Evolutionary conservation across 2,888 invertebrate genomes (phyloP).

Genomic region (Capitulum mitella): DNA sequence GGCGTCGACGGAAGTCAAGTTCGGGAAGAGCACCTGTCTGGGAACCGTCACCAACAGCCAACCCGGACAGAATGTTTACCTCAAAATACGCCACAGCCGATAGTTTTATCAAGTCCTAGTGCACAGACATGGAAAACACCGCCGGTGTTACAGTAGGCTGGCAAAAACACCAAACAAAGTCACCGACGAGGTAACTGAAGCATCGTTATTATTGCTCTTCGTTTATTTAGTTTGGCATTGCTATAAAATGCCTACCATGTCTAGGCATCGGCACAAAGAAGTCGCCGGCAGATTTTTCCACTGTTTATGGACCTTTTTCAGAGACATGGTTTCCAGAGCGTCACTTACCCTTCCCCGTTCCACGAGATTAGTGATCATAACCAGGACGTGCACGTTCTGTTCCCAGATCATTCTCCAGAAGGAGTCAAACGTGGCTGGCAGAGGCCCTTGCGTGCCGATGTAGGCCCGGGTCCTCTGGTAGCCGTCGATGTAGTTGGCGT

Average conservation of each 20-base stretch:
- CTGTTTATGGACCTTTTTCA: too few species aligned
- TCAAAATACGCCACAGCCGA: not conserved
- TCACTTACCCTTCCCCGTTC: slow-evolving; percentile 79
- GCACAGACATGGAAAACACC: not conserved
- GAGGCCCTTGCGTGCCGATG: slow-evolving; percentile 63
- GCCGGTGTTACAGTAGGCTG: not conserved
- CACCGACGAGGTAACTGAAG: too few species aligned
- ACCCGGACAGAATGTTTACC: not conserved
- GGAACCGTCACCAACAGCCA: not conserved
- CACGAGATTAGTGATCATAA: slow-evolving; percentile 95
- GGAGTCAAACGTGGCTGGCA: slow-evolving; percentile 85
- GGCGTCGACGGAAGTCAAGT: too few species aligned
- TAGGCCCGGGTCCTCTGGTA: slow-evolving; percentile 76
- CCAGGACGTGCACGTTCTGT: slow-evolving; percentile 83
- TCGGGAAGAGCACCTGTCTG: too few species aligned
- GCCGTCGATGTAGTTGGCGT: slow-evolving; percentile 93
- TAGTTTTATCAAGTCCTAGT: not conserved
- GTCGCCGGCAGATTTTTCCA: too few species aligned
- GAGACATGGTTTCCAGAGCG: too few species aligned
- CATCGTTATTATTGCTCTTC: too few species aligned
- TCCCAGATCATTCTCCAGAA: slow-evolving; percentile 99
- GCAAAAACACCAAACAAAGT: too few species aligned
- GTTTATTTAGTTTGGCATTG: too few species aligned
- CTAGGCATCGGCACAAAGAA: too few species aligned
- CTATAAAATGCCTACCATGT: too few species aligned